Conservation (phyloP, 2,888 invertebrate genomes). For the Acrobasis suavella region DNA sequence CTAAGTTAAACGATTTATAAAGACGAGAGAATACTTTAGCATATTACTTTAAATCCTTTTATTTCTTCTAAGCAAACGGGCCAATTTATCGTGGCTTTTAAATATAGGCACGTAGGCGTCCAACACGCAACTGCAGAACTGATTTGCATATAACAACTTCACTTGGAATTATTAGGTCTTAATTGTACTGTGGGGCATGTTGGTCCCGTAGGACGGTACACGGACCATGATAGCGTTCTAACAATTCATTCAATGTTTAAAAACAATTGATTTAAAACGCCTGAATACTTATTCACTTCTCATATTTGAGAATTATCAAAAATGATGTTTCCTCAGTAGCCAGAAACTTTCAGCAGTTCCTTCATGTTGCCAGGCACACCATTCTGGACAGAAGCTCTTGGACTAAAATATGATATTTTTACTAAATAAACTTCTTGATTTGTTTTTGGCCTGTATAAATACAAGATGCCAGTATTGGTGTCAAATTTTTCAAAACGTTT, state of each 20-base stretch:
- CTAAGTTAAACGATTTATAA: no score
- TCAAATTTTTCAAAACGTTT: no score
- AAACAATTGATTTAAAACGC: background rate
- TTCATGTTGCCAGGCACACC: no score
- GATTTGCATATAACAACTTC: constrained; percentile 81
- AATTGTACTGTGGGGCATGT: constrained; percentile 71
- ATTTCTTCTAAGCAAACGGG: constrained; percentile 38
- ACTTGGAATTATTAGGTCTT: constrained; percentile 78
- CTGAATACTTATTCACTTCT: no score
- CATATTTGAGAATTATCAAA: no score
- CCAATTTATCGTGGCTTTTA: constrained; percentile 54
- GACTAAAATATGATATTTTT: no score
- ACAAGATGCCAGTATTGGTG: no score
- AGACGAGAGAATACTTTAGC: background rate
- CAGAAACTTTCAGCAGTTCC: no score
- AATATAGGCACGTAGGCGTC: constrained; percentile 70
- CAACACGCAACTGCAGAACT: constrained; percentile 68
- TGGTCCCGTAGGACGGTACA: constrained; percentile 65
- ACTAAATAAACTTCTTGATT: no score
- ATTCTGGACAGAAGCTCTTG: no score
- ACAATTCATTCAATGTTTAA: constrained; percentile 57
- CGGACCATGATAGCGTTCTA: constrained; percentile 60
- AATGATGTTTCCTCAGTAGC: no score
- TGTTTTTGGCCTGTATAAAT: no score
- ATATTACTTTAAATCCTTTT: constrained; percentile 1